Conservation (phyloP, 64 coral and sea anemone genomes). For the Orbicella faveolata region DNA sequence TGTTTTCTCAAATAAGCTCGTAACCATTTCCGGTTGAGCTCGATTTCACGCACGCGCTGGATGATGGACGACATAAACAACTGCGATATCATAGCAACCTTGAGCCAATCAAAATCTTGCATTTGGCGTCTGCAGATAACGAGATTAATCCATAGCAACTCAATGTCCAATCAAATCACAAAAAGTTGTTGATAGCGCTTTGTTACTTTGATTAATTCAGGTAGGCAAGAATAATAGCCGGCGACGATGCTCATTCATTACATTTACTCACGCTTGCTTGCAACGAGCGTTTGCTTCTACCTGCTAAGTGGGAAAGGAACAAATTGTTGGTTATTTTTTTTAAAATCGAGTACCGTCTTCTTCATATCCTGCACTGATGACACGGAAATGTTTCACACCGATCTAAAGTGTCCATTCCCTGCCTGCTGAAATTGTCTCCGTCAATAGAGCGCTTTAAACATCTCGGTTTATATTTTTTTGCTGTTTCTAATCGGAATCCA, state of each 20-base stretch:
- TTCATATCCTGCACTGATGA: neutral
- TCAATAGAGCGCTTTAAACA: neutral
- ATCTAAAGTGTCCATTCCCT: neutral
- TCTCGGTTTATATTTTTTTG: neutral
- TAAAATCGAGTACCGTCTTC: neutral
- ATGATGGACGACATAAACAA: constrained; percentile 49
- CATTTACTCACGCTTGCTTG: constrained; percentile 10
- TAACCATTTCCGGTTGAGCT: constrained; percentile 57
- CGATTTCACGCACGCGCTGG: constrained; percentile 55
- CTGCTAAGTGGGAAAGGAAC: neutral
- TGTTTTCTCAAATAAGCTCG: constrained; percentile 52
- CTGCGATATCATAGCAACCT: constrained; percentile 80
- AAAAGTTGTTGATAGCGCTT: constrained; percentile 62
- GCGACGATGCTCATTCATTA: constrained; percentile 52
- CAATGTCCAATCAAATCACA: constrained; percentile 66
- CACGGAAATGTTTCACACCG: neutral
- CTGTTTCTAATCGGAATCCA: neutral
- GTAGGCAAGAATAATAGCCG: constrained; percentile 6
- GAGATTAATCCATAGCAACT: constrained; percentile 72
- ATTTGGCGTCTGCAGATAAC: constrained; percentile 69
- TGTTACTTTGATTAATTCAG: constrained; percentile 53
- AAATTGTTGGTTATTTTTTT: neutral
- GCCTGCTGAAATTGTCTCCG: neutral
- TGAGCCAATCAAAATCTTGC: constrained; percentile 50
- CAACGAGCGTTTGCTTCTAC: constrained; percentile 1